Base-by-base conservation (phyloP, 2,888 invertebrate species). In the Acanthosoma haemorrhoidale region DNA sequence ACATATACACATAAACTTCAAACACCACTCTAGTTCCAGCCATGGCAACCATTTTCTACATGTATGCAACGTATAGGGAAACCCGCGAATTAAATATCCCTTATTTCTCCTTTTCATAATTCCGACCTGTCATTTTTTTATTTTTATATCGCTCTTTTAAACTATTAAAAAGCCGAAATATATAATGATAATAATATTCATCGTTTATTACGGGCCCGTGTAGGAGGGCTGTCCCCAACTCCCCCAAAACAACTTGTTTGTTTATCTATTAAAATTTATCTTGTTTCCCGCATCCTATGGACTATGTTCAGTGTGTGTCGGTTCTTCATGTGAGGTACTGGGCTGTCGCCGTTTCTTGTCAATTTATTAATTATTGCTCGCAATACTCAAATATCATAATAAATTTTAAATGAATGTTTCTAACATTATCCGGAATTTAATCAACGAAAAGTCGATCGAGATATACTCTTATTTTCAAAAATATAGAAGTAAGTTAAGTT, bases 11-110 rank as follows among this genome's bases (percentile, higher is more conserved):
- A 67, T 57, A 67, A 67, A 67, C 67, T 67, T 67, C 51, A 67
- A 67, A 67, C 67, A 67, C 57, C 67, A 67, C 58, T 64, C 64
- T 57, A 64, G 64, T 64, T 57, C 70, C 70, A 57, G 64, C 70
- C 58, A 70, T 64, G 70, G 70, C 70, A 70, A 64, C 70, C 70
- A 70, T 70, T 70, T 70, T 70, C 63, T 67, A 67, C 67, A 67
- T 67, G 67, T 67, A 67, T 67, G 67, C 67, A 67, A 67, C 57
- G 67, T 57, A 67, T 32, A 57, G 67, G 67, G 67, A 67, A 67
- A 67, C 67, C 67, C 67, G 67, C 51, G 67, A 67, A 67, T 67
- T 67, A 67, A 67, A 67, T 67, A 67, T 67, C 67, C 67, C 67
- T 43, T 34, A 67, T 67, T 67, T 67, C 57, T 38, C 31, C 31